A percentile compares a stretch with the other conserved stretches of the same genome.
These are phyloP conservation scores for Dasypogon diadema DNA, from an alignment of 2,888 invertebrate species.

Conservation along the genomic window DNA sequence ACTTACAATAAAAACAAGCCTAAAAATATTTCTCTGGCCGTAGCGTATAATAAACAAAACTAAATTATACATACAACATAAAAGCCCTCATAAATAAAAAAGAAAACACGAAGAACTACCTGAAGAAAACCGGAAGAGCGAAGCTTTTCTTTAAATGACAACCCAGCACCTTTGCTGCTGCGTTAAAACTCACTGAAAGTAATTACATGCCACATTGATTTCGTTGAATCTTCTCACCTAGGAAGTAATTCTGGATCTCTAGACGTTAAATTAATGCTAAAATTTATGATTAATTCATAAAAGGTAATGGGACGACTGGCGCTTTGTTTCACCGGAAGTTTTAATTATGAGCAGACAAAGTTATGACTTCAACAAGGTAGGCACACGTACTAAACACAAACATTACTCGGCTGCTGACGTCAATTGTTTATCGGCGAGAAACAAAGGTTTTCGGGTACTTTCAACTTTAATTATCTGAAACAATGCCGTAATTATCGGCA, in stretches of 20 bases:
- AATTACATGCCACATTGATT: neutral
- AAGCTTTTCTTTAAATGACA: too few relatives aligned
- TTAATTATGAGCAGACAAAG: conserved; percentile 1
- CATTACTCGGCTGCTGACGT: conserved; percentile 1
- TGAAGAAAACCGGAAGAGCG: too few relatives aligned
- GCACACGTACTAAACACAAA: neutral
- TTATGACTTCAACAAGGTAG: neutral
- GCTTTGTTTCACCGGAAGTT: conserved; percentile 18
- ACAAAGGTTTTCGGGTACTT: conserved; percentile 6
- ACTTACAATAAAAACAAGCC: too few relatives aligned
- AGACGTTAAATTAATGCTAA: neutral
- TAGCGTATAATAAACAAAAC: too few relatives aligned
- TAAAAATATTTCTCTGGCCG: too few relatives aligned
- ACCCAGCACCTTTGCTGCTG: too few relatives aligned
- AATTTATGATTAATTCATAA: too few relatives aligned
- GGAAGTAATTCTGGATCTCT: neutral
- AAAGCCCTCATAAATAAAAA: too few relatives aligned
- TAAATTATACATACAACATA: too few relatives aligned
- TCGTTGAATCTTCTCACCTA: neutral
- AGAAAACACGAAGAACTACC: too few relatives aligned
- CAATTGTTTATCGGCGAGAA: conserved; percentile 11
- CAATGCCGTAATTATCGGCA: neutral
- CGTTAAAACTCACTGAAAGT: too few relatives aligned
- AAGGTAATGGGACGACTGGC: neutral
- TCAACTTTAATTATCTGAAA: conserved; percentile 19